Base-by-base conservation (phyloP, 2,113 vertebrate species). In the Athene cunicularia region DNA sequence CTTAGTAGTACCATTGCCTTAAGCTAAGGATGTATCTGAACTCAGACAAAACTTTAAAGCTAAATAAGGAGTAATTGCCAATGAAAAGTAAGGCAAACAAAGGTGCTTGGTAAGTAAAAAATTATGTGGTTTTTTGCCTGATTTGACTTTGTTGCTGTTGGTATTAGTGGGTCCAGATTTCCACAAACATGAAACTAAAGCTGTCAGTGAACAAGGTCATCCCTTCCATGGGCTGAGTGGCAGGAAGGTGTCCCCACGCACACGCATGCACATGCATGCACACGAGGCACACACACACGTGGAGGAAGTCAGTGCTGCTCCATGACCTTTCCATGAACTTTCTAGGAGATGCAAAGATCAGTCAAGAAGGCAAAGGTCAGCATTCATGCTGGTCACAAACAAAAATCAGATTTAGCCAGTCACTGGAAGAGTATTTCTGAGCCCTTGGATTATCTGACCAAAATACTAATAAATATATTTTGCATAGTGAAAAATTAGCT, bases 291-390 rank as follows among this genome's bases (percentile, higher is more conserved):
- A 75, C 3, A 3, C 95, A 74, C 95, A 97, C 94, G 91, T 88
- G 47, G 96, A 98, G 98, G 98, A 98, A 98, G 98, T 97, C 90
- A 26, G 86, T 88, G 88, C 94, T 39, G 98, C 98, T 98, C 97
- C 62, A 32, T 99, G 99, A 99, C 99, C 99, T 98, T 98, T 98
- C 97, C 80, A 59, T 99, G 99, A 99, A 99, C 99, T 98, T 99
- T 98, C 96, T 85, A 95, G 96, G 98, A 98, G 98, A 98, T 95
- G 88, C 97, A 99, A 98, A 98, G 98, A 99, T 98, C 99, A 98
- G 97, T 86, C 82, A 91, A 97, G 97, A 98, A 98, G 98, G 96
- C 99, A 99, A 98, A 99, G 99, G 99, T 99, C 99, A 98, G 97
- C 97, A 86, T 98, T 98, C 98, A 98, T 98, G 98, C 98, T 98